These are phyloP conservation scores for Charadrius vociferus DNA, from an alignment of 2,113 vertebrate species.

Conservation along the genomic window DNA sequence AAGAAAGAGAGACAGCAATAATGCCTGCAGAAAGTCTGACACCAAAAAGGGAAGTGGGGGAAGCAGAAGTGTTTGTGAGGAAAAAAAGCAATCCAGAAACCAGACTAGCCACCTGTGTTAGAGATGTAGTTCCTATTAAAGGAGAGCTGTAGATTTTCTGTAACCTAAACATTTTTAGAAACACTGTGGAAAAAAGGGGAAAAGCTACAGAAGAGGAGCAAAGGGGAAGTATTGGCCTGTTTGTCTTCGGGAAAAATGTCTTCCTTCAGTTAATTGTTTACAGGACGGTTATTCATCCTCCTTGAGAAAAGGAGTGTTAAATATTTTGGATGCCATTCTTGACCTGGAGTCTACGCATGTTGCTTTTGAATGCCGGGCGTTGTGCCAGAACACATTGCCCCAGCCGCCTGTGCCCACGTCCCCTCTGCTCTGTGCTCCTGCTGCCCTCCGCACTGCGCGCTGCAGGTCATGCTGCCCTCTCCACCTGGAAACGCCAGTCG, in stretches of 20 bases:
- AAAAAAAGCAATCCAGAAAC: not conserved
- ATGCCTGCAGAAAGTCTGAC: not conserved
- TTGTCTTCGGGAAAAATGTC: not conserved
- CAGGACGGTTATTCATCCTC: not conserved
- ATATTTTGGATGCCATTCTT: not conserved
- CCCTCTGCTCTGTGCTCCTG: not conserved
- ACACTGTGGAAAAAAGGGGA: not conserved
- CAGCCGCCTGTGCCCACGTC: rapidly evolving
- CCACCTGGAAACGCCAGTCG: not conserved
- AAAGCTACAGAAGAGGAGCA: not conserved
- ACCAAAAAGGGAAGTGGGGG: rapidly evolving
- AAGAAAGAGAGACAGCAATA: not conserved
- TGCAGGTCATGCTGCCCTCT: not conserved
- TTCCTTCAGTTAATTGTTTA: not conserved
- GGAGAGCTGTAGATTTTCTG: not conserved
- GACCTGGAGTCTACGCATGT: not conserved
- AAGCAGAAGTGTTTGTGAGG: not conserved
- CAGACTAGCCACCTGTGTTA: not conserved
- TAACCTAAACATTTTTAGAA: not conserved
- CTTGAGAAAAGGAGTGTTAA: not conserved
- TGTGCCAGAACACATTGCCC: not conserved
- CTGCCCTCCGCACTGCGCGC: not conserved
- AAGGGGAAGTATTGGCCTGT: not conserved
- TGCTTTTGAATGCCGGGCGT: not conserved
- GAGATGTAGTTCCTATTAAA: not conserved